Conservation (phyloP, 2,888 invertebrate species). For the Pammene fasciana region DNA sequence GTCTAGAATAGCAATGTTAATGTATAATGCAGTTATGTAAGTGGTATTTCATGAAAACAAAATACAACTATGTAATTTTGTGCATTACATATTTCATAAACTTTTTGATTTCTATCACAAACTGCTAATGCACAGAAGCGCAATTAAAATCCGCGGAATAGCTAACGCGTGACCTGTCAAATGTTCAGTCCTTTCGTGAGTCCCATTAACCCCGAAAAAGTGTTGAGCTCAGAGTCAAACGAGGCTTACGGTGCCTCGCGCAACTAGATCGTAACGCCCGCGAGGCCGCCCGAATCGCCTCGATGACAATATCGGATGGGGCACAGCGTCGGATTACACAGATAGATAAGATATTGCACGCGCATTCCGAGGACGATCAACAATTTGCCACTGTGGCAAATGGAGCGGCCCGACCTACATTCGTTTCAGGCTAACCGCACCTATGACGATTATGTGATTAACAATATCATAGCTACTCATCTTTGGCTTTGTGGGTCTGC, state of each 20-base stretch:
- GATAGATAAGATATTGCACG: constrained; percentile 75
- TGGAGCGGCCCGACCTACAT: constrained; percentile 80
- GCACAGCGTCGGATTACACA: constrained; percentile 45
- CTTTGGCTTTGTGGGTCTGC: constrained; percentile 60
- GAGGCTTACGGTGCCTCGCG: constrained; percentile 45
- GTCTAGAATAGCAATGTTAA: constrained; percentile 7
- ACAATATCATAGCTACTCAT: constrained; percentile 60
- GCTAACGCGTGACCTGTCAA: constrained; percentile 41
- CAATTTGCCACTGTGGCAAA: constrained; percentile 79
- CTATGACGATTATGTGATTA: constrained; percentile 75
- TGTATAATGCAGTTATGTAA: constrained; percentile 3
- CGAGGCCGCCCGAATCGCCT: constrained; percentile 45
- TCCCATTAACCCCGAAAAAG: constrained; percentile 43
- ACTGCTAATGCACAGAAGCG: constrained; percentile 8
- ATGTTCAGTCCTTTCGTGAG: constrained; percentile 40
- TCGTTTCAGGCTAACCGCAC: constrained; percentile 63
- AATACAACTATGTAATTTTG: not conserved
- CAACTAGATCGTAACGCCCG: constrained; percentile 48
- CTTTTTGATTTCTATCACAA: not conserved
- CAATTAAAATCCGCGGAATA: constrained; percentile 29
- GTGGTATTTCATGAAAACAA: constrained; percentile 1
- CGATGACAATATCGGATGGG: constrained; percentile 47
- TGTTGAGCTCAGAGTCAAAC: constrained; percentile 38
- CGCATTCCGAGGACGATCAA: constrained; percentile 77
- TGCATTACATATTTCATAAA: constrained; percentile 1